These are phyloP conservation scores for Pasiphila rectangulata DNA, from an alignment of 2,888 invertebrate genomes.

Conservation along the genomic window DNA sequence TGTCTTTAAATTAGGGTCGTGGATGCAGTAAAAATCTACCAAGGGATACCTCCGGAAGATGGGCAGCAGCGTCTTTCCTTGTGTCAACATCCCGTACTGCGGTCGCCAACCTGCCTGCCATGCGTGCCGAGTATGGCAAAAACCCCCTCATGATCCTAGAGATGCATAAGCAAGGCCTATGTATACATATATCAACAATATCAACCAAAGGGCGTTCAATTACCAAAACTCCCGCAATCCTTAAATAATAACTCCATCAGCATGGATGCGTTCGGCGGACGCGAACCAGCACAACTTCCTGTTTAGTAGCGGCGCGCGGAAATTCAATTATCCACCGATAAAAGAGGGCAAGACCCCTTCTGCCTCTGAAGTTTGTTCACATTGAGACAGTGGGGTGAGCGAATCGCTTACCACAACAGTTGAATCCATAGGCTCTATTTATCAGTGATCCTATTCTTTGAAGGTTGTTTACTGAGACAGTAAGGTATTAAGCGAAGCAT, in stretches of 20 bases:
- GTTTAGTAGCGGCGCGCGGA: conserved; percentile 71
- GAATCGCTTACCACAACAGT: neutral
- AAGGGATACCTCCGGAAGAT: no score
- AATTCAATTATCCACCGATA: conserved; percentile 76
- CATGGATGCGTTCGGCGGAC: conserved; percentile 59
- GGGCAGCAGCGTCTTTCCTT: no score
- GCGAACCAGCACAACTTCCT: conserved; percentile 65
- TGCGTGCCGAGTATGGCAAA: no score
- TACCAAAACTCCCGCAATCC: conserved; percentile 4
- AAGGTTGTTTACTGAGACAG: neutral
- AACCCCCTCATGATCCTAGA: no score
- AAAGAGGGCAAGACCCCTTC: conserved; percentile 54
- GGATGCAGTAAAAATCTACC: no score
- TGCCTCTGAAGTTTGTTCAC: conserved; percentile 24
- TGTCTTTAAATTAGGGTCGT: no score
- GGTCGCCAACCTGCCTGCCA: no score
- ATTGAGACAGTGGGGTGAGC: conserved; percentile 15
- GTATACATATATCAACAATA: neutral
- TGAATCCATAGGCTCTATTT: neutral
- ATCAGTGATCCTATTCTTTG: neutral
- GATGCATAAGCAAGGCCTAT: no score
- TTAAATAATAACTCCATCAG: conserved; percentile 36
- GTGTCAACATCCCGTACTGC: no score
- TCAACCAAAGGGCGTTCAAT: conserved; percentile 1
- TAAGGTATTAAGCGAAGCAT: no score